A percentile compares a stretch with the other conserved stretches of the same genome.
Evolutionary conservation across 2,888 invertebrate genomes (phyloP).

Genomic region (Leucoptera coffeella): DNA sequence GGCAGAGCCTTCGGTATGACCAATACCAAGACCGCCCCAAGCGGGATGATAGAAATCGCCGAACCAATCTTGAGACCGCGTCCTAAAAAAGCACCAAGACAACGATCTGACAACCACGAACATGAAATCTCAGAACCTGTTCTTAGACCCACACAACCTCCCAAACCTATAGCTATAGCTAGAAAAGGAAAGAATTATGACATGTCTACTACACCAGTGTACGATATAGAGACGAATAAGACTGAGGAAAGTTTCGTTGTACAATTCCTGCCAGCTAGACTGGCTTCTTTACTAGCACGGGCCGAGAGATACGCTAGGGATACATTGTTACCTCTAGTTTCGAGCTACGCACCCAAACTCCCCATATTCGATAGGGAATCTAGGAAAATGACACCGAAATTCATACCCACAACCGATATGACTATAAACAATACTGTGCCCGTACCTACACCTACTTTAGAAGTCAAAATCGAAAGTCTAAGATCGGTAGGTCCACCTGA

Average conservation of each 20-base stretch:
- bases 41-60: slow-evolving; percentile 57
- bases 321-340: slow-evolving; percentile 69
- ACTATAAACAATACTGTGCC: slow-evolving; percentile 27
- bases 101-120: slow-evolving; percentile 39
- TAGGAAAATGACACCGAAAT: slow-evolving; percentile 49
- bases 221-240: slow-evolving; percentile 23
- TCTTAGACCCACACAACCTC: slow-evolving; percentile 40
- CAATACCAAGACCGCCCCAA: slow-evolving; percentile 32
- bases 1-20: slow-evolving; percentile 60
- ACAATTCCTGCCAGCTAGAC: slow-evolving; percentile 70
- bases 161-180: slow-evolving; percentile 18
- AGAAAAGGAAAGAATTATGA: slow-evolving; percentile 41
- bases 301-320: slow-evolving; percentile 77
- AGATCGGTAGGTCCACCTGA: slow-evolving; percentile 36
- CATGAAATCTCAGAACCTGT: slow-evolving; percentile 64
- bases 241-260: slow-evolving; percentile 55
- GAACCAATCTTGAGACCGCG: slow-evolving; percentile 67
- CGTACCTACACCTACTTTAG: slow-evolving; percentile 38
- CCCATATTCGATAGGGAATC: slow-evolving; percentile 48
- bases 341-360: slow-evolving; percentile 71
- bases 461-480: slow-evolving; percentile 43
- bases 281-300: slow-evolving; percentile 73
- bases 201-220: slow-evolving; percentile 29
- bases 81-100: slow-evolving; percentile 47
- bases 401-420: slow-evolving; percentile 53